These are phyloP conservation scores for Metopolophium dirhodum DNA, from an alignment of 1,140 invertebrate genomes.

Conservation along the genomic window DNA sequence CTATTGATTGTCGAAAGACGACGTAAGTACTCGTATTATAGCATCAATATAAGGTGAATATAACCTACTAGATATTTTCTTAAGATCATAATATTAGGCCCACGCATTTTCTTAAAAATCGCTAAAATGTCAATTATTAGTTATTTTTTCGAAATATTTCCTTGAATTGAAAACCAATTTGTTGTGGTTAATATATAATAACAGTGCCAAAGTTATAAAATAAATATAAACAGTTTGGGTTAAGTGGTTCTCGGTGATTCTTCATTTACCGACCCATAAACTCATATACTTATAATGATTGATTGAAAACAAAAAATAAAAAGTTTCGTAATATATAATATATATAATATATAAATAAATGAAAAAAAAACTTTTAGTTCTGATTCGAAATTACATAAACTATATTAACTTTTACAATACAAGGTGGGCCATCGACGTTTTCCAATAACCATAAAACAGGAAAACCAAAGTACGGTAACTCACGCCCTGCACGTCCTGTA, in stretches of 20 bases:
- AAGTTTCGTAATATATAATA: background rate
- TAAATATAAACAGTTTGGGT: background rate
- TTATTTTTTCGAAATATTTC: background rate
- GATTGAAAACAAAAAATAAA: background rate
- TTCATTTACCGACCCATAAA: background rate
- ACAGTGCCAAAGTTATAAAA: background rate
- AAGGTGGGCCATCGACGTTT: background rate
- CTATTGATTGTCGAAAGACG: background rate
- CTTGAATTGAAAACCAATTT: background rate
- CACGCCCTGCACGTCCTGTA: background rate
- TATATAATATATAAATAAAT: background rate
- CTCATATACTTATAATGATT: background rate
- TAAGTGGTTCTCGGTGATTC: background rate
- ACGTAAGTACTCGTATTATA: background rate
- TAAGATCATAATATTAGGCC: background rate
- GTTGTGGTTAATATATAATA: background rate
- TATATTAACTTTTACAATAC: background rate
- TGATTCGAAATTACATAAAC: background rate
- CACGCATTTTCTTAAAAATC: background rate
- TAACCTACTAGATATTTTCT: background rate
- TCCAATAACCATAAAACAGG: background rate
- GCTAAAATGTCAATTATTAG: background rate
- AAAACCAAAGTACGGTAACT: background rate
- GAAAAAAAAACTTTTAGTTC: background rate
- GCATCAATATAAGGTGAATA: too few relatives aligned